Conservation (phyloP, 2,797 vertebrate species). For the Acanthiza pusilla region DNA sequence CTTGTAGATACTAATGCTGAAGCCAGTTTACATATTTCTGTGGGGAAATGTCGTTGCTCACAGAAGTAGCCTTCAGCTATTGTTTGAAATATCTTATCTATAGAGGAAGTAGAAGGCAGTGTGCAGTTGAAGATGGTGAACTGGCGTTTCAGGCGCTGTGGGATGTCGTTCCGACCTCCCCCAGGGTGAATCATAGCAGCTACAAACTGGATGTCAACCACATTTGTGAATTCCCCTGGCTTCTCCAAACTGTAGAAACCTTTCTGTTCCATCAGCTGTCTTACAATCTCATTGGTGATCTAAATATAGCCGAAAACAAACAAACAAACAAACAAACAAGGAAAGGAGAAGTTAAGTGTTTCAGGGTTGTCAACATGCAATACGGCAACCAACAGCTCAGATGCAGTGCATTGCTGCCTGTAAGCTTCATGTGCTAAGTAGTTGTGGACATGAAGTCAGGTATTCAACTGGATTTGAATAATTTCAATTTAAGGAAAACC, state of each 20-base stretch:
- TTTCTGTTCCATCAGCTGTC: slow-evolving; percentile 86
- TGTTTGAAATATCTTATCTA: slow-evolving; percentile 83
- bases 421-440: neutral
- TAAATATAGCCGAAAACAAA: neutral
- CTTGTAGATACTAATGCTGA: slow-evolving; percentile 77
- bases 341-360: neutral
- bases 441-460: neutral
- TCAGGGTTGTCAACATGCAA: neutral
- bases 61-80: slow-evolving; percentile 84
- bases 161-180: slow-evolving; percentile 84
- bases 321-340: too few relatives aligned
- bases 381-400: neutral
- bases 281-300: slow-evolving; percentile 88
- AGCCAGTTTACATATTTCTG: slow-evolving; percentile 73
- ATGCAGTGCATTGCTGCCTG: neutral
- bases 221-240: slow-evolving; percentile 81
- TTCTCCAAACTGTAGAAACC: slow-evolving; percentile 87
- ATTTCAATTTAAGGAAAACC: neutral
- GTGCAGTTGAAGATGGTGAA: slow-evolving; percentile 86
- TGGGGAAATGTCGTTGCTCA: slow-evolving; percentile 72
- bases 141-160: slow-evolving; percentile 85
- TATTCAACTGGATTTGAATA: neutral
- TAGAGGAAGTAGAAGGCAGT: slow-evolving; percentile 82
- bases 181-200: slow-evolving; percentile 88
- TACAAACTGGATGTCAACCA: slow-evolving; percentile 79